Evolutionary conservation across 2,888 invertebrate species (phyloP).

Genomic region (Acrobasis consociella): DNA sequence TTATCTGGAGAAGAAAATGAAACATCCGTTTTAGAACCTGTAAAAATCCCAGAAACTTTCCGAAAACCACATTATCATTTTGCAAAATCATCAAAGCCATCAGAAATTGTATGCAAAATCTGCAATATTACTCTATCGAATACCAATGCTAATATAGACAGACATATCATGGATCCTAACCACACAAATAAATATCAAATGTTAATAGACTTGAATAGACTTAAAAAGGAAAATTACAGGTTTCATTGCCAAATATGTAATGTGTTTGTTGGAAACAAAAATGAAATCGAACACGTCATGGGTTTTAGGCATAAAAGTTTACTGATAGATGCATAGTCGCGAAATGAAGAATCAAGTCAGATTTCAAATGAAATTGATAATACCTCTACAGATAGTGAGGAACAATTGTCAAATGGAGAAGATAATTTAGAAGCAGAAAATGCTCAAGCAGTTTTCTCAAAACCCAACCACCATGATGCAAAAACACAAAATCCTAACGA

Average conservation of each 20-base stretch:
- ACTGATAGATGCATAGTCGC: neutral
- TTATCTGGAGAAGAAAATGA: neutral
- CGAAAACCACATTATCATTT: neutral
- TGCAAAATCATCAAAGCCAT: neutral
- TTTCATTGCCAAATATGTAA: neutral
- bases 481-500: neutral
- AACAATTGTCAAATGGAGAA: too few relatives aligned
- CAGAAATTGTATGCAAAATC: constrained; percentile 4
- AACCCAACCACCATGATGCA: neutral
- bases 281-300: neutral
- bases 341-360: neutral
- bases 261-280: neutral
- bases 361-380: neutral
- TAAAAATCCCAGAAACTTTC: neutral
- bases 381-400: too few relatives aligned
- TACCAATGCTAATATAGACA: neutral
- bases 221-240: neutral
- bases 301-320: neutral
- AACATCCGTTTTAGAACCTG: neutral
- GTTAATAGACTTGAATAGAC: neutral
- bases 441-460: neutral
- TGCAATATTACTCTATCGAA: neutral
- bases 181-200: constrained; percentile 3
- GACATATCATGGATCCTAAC: neutral
- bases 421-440: neutral